Conservation (phyloP, 2,888 invertebrate species). For the Strigamia transsilvanica region DNA sequence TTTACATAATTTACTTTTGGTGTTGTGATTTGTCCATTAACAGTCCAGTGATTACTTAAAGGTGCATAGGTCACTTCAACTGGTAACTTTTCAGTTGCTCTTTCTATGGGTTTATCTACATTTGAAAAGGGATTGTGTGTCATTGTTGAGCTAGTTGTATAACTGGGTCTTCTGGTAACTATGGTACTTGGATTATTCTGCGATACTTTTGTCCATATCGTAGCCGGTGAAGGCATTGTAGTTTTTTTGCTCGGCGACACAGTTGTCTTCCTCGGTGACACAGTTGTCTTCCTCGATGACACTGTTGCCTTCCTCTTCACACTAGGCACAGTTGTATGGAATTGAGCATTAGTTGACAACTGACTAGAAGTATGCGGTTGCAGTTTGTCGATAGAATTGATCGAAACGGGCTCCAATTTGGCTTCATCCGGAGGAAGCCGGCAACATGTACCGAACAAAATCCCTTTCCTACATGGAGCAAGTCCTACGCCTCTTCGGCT, state of each 20-base stretch:
- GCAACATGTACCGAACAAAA: slow-evolving; percentile 91
- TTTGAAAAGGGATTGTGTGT: neutral
- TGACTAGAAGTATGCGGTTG: neutral
- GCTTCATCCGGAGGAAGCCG: slow-evolving; percentile 68
- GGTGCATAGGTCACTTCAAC: slow-evolving; percentile 20
- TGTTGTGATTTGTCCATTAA: neutral
- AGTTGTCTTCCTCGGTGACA: neutral
- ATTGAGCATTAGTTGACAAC: slow-evolving; percentile 36
- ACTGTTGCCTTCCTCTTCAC: neutral
- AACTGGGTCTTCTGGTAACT: neutral
- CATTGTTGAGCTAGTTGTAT: neutral
- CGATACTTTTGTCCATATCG: neutral
- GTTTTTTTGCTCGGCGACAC: neutral
- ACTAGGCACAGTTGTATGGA: neutral
- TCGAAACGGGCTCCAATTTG: neutral
- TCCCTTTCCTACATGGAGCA: slow-evolving; percentile 91
- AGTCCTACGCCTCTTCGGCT: slow-evolving; percentile 82
- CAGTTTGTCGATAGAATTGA: slow-evolving; percentile 16
- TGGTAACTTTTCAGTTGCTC: neutral
- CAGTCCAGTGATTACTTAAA: neutral
- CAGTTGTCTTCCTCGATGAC: neutral
- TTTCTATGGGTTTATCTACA: neutral
- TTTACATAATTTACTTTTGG: neutral
- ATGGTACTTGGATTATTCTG: neutral
- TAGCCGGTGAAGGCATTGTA: neutral